Evolutionary conservation across 2,113 vertebrate genomes (phyloP).

Genomic region (Eptatretus burgeri): DNA sequence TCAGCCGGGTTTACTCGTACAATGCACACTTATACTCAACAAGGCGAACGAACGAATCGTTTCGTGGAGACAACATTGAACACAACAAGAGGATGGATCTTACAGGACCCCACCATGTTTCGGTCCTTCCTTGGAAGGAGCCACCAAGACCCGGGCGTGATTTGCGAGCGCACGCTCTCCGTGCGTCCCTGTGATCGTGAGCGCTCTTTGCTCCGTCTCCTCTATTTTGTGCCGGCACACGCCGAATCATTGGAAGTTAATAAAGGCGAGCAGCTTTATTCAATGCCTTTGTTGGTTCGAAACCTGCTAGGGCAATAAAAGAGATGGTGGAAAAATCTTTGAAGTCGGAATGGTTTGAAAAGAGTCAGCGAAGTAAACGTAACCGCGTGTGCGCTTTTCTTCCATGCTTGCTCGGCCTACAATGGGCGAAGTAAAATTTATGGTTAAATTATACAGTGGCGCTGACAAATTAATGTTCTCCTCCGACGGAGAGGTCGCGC

Average conservation of each 20-base stretch:
- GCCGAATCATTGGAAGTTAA: constrained; percentile 99
- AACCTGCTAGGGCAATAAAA: constrained; percentile 49
- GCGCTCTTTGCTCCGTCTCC: constrained; percentile 20
- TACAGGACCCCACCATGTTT: too few species aligned
- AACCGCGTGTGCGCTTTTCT: constrained; percentile 73
- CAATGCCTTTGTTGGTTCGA: constrained; percentile 62
- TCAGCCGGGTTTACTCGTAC: too few species aligned
- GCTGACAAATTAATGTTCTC: constrained; percentile 94
- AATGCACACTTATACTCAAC: too few species aligned
- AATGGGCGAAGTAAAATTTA: constrained; percentile 91
- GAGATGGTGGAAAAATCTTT: constrained; percentile 67
- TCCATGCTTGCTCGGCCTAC: constrained; percentile 57
- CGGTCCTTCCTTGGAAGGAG: too few species aligned
- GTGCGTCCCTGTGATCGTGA: too few species aligned
- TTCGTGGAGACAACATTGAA: too few species aligned
- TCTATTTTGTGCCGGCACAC: constrained; percentile 96
- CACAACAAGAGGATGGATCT: too few species aligned
- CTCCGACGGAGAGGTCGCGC: too few species aligned
- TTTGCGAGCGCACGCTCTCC: too few species aligned
- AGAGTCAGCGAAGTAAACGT: constrained; percentile 95
- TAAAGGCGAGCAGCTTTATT: constrained; percentile 92
- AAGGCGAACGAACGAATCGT: too few species aligned
- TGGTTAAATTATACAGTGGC: constrained; percentile 99
- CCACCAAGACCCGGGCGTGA: too few species aligned
- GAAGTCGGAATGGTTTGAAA: constrained; percentile 73